Percentiles rank a stretch among this genome's conserved stretches.
phyloP scores from a whole-genome alignment of 1,140 invertebrate species.

The Sitobion miscanthi region DNA sequence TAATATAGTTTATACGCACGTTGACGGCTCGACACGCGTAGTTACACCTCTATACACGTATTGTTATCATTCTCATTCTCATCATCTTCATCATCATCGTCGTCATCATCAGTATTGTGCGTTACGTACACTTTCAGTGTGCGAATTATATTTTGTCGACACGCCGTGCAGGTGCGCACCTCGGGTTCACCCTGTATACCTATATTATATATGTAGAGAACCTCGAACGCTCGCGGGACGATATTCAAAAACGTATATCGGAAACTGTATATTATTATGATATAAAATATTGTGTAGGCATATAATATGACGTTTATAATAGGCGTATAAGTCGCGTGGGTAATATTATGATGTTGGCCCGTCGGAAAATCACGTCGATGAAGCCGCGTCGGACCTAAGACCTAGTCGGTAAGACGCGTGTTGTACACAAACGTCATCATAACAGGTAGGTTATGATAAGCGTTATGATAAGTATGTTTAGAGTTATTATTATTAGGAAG shows the following conservation, averaged over 20 bases:
- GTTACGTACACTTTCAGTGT: background rate
- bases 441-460: too few species aligned
- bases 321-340: background rate
- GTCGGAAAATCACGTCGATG: background rate
- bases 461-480: too few species aligned
- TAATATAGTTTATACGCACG: background rate
- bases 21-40: background rate
- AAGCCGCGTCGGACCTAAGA: background rate
- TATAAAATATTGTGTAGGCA: background rate
- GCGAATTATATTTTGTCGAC: background rate
- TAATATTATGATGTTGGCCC: background rate
- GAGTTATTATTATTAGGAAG: background rate
- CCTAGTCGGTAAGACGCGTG: background rate
- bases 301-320: background rate
- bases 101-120: background rate
- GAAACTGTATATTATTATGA: background rate
- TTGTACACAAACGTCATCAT: background rate
- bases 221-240: background rate
- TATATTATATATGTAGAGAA: background rate
- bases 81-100: background rate
- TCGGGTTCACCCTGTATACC: conserved; percentile 26
- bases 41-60: background rate
- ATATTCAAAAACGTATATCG: background rate
- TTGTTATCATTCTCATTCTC: background rate
- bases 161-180: background rate